A percentile compares a stretch with the other conserved stretches of the same genome.
These are phyloP conservation scores for Eulemur albifrons DNA, from an alignment of 2,797 vertebrate species.

Conservation along the genomic window DNA sequence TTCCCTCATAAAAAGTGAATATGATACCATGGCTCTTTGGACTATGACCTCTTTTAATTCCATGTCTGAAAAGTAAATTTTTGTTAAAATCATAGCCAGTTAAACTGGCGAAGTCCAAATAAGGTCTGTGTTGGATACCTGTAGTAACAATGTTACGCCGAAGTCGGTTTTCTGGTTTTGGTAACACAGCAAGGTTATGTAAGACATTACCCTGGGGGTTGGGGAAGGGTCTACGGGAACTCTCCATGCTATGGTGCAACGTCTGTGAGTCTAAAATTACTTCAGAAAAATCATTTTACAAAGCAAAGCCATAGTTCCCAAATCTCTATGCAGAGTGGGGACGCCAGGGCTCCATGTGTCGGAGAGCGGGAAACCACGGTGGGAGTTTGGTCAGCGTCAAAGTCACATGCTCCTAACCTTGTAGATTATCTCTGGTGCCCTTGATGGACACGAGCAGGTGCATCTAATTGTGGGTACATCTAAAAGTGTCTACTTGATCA, in stretches of 20 bases:
- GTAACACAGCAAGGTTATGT: fast-evolving
- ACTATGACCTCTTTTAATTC: neutral
- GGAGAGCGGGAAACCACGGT: neutral
- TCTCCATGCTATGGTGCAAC: neutral
- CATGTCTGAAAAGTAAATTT: neutral
- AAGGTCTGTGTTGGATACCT: neutral
- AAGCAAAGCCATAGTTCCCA: neutral
- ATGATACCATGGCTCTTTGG: neutral
- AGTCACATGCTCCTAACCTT: neutral
- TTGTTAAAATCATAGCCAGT: neutral
- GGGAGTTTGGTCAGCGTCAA: neutral
- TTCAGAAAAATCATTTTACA: neutral
- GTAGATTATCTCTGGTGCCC: neutral
- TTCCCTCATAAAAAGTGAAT: neutral
- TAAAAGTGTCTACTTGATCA: neutral
- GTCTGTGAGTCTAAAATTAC: neutral
- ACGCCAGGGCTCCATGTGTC: neutral
- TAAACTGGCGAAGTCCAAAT: neutral
- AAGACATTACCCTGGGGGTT: no score
- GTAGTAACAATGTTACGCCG: fast-evolving
- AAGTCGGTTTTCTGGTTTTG: neutral
- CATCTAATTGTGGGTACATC: neutral
- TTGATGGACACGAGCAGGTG: neutral
- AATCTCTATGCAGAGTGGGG: neutral
- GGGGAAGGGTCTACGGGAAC: neutral